Evolutionary conservation across 2,797 vertebrate genomes (phyloP).

Genomic region (Ciconia nigra): DNA sequence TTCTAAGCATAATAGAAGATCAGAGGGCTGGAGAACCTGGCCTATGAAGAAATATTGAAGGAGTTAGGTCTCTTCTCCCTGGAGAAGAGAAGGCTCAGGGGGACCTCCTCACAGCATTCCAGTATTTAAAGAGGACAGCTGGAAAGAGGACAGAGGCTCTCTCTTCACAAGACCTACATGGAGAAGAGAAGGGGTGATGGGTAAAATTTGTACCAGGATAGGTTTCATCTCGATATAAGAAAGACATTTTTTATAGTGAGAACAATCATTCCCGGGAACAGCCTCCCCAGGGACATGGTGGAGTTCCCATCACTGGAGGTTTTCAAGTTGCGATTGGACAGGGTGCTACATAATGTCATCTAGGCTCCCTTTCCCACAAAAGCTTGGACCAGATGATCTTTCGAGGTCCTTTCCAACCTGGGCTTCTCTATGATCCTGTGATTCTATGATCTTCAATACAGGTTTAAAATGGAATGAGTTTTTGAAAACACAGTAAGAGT

Average conservation of each 20-base stretch:
- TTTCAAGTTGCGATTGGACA: neutral
- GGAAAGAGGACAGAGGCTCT: neutral
- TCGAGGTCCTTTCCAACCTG: neutral
- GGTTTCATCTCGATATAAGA: neutral
- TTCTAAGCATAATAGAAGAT: neutral
- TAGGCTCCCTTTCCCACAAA: neutral
- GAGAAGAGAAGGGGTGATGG: neutral
- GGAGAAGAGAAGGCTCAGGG: neutral
- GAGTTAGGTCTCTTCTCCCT: neutral
- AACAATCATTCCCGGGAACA: neutral
- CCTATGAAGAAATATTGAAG: neutral
- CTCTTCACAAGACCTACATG: neutral
- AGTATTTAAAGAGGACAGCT: neutral
- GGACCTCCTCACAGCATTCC: neutral
- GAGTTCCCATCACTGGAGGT: neutral
- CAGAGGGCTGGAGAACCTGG: neutral
- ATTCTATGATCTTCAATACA: neutral
- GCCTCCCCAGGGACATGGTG: neutral
- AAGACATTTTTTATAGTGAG: neutral
- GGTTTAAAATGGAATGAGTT: neutral
- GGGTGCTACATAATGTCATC: neutral
- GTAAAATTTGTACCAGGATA: neutral
- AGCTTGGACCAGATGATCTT: neutral
- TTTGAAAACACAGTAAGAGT: neutral
- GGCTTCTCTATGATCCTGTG: neutral